Percentiles rank a stretch among this genome's conserved stretches.
phyloP scores from a whole-genome alignment of 2,888 invertebrate genomes.

The Rhingia rostrata region DNA sequence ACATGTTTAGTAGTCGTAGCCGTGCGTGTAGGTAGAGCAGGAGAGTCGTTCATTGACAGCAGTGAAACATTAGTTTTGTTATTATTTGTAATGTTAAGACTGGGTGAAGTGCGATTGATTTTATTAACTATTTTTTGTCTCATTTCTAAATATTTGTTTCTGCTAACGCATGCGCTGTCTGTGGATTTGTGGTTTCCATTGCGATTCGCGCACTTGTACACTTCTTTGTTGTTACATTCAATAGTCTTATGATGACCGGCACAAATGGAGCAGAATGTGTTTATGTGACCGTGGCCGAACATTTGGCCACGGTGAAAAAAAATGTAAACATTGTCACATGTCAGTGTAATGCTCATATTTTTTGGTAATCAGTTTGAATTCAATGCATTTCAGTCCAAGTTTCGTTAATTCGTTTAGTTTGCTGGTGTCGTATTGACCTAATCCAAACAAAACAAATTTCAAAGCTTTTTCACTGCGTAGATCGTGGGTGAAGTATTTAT shows the following conservation, averaged over 20 bases:
- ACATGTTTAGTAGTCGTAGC: no score
- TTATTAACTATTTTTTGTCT: no score
- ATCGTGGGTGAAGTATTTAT: not conserved
- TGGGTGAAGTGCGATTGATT: no score
- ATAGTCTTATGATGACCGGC: slow-evolving; percentile 5
- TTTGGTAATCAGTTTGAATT: not conserved
- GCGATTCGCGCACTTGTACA: not conserved
- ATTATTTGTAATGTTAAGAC: no score
- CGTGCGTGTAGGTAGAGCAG: no score
- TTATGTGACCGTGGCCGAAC: not conserved
- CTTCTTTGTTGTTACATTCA: not conserved
- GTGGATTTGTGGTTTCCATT: not conserved
- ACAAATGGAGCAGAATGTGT: not conserved
- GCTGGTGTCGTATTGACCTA: not conserved
- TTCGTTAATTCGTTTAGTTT: not conserved
- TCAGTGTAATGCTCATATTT: not conserved
- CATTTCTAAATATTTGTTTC: no score
- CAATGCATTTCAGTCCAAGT: not conserved
- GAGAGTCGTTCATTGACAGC: no score
- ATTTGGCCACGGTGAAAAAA: no score
- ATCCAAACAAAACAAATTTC: not conserved
- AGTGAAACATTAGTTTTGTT: no score
- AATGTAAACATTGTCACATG: not conserved
- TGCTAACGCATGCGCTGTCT: not conserved
- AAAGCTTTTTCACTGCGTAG: not conserved